phyloP scores from a whole-genome alignment of 2,797 vertebrate species.

The Limnodromus scolopaceus region DNA sequence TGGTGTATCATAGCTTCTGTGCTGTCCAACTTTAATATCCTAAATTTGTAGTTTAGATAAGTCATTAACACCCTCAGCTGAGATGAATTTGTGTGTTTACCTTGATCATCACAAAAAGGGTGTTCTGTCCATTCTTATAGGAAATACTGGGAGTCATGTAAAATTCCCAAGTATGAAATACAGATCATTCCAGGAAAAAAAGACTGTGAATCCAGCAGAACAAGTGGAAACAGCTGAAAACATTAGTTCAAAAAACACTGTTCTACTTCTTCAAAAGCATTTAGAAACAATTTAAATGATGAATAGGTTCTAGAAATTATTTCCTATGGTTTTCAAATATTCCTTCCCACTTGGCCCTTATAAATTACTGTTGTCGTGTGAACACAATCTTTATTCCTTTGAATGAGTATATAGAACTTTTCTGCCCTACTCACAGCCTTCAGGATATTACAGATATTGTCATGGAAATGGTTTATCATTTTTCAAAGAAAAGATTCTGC shows the following conservation, averaged over 20 bases:
- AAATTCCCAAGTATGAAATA: not conserved
- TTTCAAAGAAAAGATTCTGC: not conserved
- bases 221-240: not conserved
- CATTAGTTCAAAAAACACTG: not conserved
- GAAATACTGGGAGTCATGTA: not conserved
- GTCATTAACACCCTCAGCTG: not conserved
- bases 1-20: not conserved
- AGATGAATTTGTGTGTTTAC: not conserved
- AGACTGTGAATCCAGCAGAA: constrained; percentile 26
- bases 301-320: not conserved
- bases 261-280: constrained; percentile 27
- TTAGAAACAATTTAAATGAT: not conserved
- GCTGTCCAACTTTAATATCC: not conserved
- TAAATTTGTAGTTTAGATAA: not conserved
- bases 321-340: not conserved
- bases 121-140: not conserved
- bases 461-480: not conserved
- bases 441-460: not conserved
- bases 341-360: not conserved
- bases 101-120: rapidly evolving
- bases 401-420: not conserved
- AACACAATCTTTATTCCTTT: not conserved
- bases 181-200: not conserved
- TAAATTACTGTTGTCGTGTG: not conserved
- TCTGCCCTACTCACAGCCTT: not conserved